Percentiles rank a stretch among this genome's conserved stretches.
Conservation (phyloP, 2,113 vertebrate genomes). For the Lipophrys pholis region DNA sequence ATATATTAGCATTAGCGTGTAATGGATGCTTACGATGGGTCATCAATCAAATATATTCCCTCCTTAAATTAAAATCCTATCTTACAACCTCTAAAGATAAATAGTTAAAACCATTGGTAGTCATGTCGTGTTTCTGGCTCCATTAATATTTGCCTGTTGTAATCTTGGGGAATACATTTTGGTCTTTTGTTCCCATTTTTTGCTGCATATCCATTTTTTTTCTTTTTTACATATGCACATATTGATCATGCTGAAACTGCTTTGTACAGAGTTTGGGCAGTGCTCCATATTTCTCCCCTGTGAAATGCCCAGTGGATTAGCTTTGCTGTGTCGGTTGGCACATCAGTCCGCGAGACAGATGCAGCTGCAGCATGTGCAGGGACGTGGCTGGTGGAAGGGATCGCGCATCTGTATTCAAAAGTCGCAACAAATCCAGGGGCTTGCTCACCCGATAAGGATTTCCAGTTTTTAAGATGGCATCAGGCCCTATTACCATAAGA, state of each 20-base stretch:
- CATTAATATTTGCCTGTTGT: conserved; percentile 58
- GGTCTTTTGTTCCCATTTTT: conserved; percentile 43
- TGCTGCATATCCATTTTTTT: conserved; percentile 42
- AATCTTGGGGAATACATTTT: conserved; percentile 49
- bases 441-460: conserved; percentile 72
- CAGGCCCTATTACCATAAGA: conserved; percentile 62
- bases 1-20: conserved; percentile 27
- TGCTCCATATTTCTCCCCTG: conserved; percentile 34
- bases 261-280: conserved; percentile 58
- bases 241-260: conserved; percentile 61
- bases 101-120: conserved; percentile 36
- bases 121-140: conserved; percentile 27
- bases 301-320: conserved; percentile 52
- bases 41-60: conserved; percentile 37
- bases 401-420: conserved; percentile 44
- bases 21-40: conserved; percentile 35
- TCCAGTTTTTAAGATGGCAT: conserved; percentile 61
- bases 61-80: conserved; percentile 36
- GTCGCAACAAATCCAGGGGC: conserved; percentile 67
- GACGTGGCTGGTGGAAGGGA: conserved; percentile 26
- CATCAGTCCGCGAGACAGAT: conserved; percentile 41
- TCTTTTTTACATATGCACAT: conserved; percentile 62
- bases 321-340: conserved; percentile 30
- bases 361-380: conserved; percentile 31
- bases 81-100: conserved; percentile 27